Conservation (phyloP, 2,797 vertebrate genomes). For the Avahi laniger region DNA sequence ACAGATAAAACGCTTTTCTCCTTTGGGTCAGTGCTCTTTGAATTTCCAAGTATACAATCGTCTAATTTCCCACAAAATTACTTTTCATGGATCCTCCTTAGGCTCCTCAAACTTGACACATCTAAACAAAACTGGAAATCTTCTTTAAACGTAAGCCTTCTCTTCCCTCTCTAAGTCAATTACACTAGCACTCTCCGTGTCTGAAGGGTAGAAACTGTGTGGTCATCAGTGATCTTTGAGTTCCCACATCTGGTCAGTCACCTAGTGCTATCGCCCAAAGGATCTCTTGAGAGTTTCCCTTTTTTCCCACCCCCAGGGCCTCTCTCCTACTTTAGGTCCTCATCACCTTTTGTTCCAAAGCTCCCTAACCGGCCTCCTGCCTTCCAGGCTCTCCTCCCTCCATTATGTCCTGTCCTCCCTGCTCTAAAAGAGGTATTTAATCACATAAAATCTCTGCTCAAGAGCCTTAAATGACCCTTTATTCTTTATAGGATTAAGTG, state of each 20-base stretch:
- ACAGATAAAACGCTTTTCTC: neutral
- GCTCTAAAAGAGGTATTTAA: neutral
- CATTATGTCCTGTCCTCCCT: neutral
- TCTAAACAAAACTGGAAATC: neutral
- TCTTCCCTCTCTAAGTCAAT: neutral
- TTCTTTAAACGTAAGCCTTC: neutral
- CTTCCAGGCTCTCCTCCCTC: neutral
- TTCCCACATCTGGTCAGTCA: neutral
- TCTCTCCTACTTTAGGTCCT: neutral
- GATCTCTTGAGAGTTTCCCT: neutral
- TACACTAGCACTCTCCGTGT: neutral
- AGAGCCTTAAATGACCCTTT: neutral
- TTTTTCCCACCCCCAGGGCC: neutral
- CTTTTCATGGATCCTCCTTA: neutral
- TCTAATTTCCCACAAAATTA: neutral
- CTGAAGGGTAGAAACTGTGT: neutral
- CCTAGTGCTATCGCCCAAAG: neutral
- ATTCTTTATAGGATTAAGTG: neutral
- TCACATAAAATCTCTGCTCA: neutral
- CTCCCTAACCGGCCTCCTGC: neutral
- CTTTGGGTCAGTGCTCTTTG: neutral
- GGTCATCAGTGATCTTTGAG: too few species aligned
- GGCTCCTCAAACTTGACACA: neutral
- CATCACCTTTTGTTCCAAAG: neutral
- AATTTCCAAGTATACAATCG: neutral